Evolutionary conservation across 2,888 invertebrate species (phyloP).

Genomic region (Hyppa rectilinea): DNA sequence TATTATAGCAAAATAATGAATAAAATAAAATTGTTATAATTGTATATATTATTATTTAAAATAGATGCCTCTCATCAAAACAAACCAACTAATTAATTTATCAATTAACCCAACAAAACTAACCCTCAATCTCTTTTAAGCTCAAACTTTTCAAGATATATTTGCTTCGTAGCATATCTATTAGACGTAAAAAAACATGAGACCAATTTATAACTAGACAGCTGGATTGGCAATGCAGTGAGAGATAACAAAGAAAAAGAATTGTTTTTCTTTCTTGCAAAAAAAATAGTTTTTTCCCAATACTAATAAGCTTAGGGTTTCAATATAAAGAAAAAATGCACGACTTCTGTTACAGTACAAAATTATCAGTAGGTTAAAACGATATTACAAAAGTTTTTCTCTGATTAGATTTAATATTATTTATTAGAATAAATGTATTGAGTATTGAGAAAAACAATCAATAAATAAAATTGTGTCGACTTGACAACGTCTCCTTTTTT

Average conservation of each 20-base stretch:
- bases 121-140: background rate
- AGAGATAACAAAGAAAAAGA: constrained; percentile 29
- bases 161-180: constrained; percentile 31
- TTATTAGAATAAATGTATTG: no score
- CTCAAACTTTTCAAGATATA: constrained; percentile 3
- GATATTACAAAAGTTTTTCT: background rate
- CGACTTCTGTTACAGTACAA: constrained; percentile 2
- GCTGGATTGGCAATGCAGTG: constrained; percentile 36
- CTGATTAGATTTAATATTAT: no score
- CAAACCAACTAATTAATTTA: background rate
- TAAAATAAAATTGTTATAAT: no score
- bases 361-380: constrained; percentile 17
- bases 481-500: no score
- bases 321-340: constrained; percentile 39
- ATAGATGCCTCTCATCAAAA: background rate
- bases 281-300: constrained; percentile 28
- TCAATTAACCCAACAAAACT: background rate
- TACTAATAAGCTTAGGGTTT: constrained; percentile 25
- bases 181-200: constrained; percentile 11
- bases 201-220: constrained; percentile 45
- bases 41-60: no score
- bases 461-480: no score
- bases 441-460: no score
- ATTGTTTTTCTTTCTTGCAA: constrained; percentile 5
- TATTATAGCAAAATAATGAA: no score